Evolutionary conservation across 2,888 invertebrate species (phyloP).

Genomic region (Autographa pulchrina): DNA sequence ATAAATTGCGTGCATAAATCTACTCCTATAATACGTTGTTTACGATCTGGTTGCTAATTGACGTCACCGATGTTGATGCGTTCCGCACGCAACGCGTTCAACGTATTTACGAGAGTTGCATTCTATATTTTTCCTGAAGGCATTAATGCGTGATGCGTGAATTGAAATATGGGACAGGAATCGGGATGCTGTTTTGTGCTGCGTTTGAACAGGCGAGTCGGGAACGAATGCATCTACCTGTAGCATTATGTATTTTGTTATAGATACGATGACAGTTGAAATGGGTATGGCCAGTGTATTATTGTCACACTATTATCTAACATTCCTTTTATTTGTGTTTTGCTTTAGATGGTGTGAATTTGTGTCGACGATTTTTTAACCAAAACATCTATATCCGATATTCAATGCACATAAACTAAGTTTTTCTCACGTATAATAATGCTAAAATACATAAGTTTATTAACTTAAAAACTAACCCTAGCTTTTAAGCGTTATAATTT

Average conservation of each 20-base stretch:
- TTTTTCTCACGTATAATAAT: background rate
- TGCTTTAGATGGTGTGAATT: background rate
- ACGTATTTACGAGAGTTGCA: constrained; percentile 75
- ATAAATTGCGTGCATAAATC: constrained; percentile 40
- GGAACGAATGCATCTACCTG: constrained; percentile 38
- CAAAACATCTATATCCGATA: background rate
- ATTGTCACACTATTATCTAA: constrained; percentile 20
- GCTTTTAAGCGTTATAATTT: too few species aligned
- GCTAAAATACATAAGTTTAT: too few species aligned
- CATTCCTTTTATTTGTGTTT: background rate
- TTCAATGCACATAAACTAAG: background rate
- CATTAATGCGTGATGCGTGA: constrained; percentile 80
- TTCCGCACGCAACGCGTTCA: constrained; percentile 65
- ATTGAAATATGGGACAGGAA: constrained; percentile 78
- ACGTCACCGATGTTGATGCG: constrained; percentile 73
- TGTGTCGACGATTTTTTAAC: background rate
- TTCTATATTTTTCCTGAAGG: constrained; percentile 82
- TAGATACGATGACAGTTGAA: constrained; percentile 38
- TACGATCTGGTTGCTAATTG: constrained; percentile 73
- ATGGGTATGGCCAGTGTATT: constrained; percentile 15
- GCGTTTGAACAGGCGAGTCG: constrained; percentile 57
- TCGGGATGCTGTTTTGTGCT: constrained; percentile 63
- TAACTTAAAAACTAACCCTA: too few species aligned
- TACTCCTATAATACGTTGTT: constrained; percentile 52
- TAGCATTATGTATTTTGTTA: constrained; percentile 34